Conservation (phyloP, 2,113 vertebrate genomes). For the Prochilodus magdalenae region DNA sequence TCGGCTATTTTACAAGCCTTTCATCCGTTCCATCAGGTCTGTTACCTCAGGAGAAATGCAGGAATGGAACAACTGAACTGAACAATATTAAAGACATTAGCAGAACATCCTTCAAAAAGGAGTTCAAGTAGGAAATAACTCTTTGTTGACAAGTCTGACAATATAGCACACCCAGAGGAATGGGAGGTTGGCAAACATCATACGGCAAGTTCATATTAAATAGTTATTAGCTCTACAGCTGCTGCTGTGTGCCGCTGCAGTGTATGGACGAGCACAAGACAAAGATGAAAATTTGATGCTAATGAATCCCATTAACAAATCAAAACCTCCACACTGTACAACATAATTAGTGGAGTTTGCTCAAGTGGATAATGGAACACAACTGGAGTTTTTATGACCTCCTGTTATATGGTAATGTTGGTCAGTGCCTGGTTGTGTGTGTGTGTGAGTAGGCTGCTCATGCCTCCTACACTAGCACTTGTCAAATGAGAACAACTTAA, state of each 20-base stretch:
- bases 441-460: not conserved
- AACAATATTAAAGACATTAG: not conserved
- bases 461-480: not conserved
- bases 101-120: not conserved
- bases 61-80: not conserved
- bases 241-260: not conserved
- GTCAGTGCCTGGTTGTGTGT: not conserved
- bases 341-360: not conserved
- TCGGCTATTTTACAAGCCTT: not conserved
- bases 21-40: not conserved
- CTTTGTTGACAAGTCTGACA: not conserved
- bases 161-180: not conserved
- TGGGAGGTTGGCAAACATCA: not conserved
- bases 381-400: not conserved
- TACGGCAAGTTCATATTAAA: not conserved
- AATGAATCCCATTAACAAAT: slow-evolving; percentile 4
- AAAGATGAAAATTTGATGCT: not conserved
- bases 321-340: not conserved
- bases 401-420: not conserved
- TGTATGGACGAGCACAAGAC: not conserved
- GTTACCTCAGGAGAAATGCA: not conserved
- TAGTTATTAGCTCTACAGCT: not conserved
- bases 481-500: not conserved
- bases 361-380: slow-evolving; percentile 1
- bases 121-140: not conserved